A percentile compares a stretch with the other conserved stretches of the same genome.
phyloP scores from a whole-genome alignment of 2,113 vertebrate genomes.

The Cheilinus undulatus region DNA sequence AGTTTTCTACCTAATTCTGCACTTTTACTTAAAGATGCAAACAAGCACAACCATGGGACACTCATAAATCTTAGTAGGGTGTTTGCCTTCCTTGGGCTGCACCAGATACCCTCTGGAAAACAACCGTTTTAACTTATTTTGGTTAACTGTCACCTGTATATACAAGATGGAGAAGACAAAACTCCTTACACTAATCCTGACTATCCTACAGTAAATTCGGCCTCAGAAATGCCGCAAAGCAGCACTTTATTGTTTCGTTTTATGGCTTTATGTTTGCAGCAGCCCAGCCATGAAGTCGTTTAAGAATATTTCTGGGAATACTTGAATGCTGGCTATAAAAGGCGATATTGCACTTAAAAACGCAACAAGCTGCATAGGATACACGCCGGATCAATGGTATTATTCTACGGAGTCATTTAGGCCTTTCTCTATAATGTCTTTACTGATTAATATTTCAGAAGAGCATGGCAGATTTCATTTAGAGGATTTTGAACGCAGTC shows the following conservation, averaged over 20 bases:
- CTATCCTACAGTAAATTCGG: neutral
- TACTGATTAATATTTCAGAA: too few species aligned
- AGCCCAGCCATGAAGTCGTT: neutral
- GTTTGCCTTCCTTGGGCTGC: neutral
- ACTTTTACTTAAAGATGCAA: too few species aligned
- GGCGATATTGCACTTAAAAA: neutral
- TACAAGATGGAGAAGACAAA: neutral
- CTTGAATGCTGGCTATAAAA: neutral
- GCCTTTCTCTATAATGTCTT: too few species aligned
- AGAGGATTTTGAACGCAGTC: neutral
- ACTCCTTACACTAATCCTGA: accelerated
- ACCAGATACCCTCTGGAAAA: neutral
- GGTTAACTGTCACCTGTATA: accelerated
- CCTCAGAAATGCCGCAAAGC: too few species aligned
- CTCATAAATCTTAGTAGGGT: neutral
- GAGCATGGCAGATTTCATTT: neutral
- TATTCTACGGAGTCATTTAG: accelerated
- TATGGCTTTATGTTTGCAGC: neutral
- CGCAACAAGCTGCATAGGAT: neutral
- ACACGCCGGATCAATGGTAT: neutral
- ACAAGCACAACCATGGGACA: neutral
- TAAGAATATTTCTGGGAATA: neutral
- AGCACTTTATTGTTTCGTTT: neutral
- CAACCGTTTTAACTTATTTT: neutral
- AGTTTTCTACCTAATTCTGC: too few species aligned